Conservation (phyloP, 2,113 vertebrate genomes). For the Grantiella picta region DNA sequence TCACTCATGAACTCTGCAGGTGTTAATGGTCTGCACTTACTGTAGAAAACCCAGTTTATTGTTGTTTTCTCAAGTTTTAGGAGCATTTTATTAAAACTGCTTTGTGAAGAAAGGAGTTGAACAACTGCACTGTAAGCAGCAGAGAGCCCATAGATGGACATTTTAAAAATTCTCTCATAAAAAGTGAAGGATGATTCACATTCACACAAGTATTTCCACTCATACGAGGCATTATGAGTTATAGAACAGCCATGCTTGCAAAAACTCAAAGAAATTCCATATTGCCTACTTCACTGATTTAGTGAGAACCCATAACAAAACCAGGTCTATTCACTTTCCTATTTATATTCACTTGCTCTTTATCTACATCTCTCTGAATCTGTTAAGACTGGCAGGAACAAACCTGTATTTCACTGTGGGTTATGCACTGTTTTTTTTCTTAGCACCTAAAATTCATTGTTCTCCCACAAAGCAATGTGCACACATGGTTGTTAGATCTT, state of each 20-base stretch:
- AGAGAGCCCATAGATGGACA: not conserved
- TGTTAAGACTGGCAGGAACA: not conserved
- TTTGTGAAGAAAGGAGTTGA: not conserved
- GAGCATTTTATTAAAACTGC: not conserved
- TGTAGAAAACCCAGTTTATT: not conserved
- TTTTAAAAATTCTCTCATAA: not conserved
- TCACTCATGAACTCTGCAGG: not conserved
- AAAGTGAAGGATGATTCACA: not conserved
- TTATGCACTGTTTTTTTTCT: not conserved
- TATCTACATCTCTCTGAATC: not conserved
- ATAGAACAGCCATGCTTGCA: not conserved
- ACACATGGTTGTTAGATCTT: not conserved
- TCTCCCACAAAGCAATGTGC: not conserved
- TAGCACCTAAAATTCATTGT: not conserved
- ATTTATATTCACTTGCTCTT: not conserved
- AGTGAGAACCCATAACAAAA: not conserved
- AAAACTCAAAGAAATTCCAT: not conserved
- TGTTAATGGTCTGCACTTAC: not conserved
- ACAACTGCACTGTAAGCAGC: accelerated
- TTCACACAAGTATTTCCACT: not conserved
- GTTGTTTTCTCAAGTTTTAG: not conserved
- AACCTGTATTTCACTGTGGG: not conserved
- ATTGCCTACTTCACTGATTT: not conserved
- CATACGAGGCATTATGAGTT: not conserved
- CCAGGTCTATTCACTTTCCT: not conserved